These are phyloP conservation scores for Tragelaphus strepsiceros DNA, from an alignment of 2,113 vertebrate genomes.

Conservation along the genomic window DNA sequence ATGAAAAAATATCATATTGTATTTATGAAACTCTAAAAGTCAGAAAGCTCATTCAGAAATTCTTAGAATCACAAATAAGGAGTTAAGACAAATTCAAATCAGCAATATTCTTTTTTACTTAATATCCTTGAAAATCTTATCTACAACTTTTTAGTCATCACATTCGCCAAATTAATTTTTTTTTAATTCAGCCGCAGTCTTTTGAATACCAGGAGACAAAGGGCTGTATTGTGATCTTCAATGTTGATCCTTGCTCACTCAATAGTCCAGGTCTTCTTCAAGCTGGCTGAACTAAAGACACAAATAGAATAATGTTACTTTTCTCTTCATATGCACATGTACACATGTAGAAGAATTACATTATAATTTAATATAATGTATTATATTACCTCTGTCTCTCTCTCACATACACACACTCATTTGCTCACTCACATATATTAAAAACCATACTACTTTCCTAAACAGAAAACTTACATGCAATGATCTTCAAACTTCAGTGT, in stretches of 20 bases:
- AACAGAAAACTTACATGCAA: neutral
- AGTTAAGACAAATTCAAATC: neutral
- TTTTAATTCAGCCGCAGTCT: constrained; percentile 14
- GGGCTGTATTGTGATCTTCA: neutral
- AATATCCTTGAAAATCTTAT: neutral
- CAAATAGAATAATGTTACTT: constrained; percentile 35
- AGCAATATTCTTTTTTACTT: constrained; percentile 32
- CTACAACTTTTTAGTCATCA: neutral
- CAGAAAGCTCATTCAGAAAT: neutral
- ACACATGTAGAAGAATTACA: neutral
- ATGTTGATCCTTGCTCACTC: neutral
- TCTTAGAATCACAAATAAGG: neutral
- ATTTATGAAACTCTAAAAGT: neutral
- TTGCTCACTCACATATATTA: neutral
- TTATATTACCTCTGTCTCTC: neutral
- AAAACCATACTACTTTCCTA: neutral
- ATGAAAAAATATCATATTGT: neutral
- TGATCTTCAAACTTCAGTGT: neutral
- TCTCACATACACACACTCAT: neutral
- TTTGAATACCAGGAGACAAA: neutral
- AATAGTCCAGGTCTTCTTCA: neutral
- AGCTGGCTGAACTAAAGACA: neutral
- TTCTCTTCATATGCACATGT: neutral
- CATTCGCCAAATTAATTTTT: constrained; percentile 30
- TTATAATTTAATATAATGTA: neutral